Base-by-base conservation (phyloP, 2,113 vertebrate species). In the Sander lucioperca region DNA sequence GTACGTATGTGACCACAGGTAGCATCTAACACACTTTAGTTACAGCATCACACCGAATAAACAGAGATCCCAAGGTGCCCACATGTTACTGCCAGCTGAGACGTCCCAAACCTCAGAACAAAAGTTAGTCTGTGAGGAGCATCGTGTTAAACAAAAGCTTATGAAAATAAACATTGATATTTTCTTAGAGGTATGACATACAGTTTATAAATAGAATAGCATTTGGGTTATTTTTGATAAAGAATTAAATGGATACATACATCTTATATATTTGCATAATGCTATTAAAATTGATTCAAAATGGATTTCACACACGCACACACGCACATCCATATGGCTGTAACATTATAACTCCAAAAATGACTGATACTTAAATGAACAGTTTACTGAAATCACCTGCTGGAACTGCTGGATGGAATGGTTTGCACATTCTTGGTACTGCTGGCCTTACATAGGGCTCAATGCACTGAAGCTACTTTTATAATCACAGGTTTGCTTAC, bases 161-260 rank as follows among this genome's bases (percentile, higher is more conserved):
- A 94, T 84, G 91, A 94, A 94, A 94, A 94, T 92, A 94, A 89
- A 91, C 85, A 87, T 74, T 88, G 85, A 75, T 86, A 86, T 90
- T 93, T 92, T 89, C 66, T 88, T 88, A 85, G 86, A 93, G 92
- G 91, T 93, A 89, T 84, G 90, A 90, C 87, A 90, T 84, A 93
- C 82, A 89, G 23, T 92, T 90, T 82, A 93, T 94, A 94, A 94
- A 94, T 94, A 93, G 87, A 92, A 88, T 92, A 92, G 72, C 82
- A 93, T 93, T 91, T 90, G 85, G 84, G 77, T 90, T 91, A 91
- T 82, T 91, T 33, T 83, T 77, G 82, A 85, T 92, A 93, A 74
- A 93, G 89, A 91, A 90, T 89, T 87, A 89, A 89, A 91, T 85
- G 84, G 90, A 90, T 88, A 92, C 83, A 88, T 86, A 93, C 85